phyloP scores from a whole-genome alignment of 2,888 invertebrate genomes.

The Metellina segmentata region DNA sequence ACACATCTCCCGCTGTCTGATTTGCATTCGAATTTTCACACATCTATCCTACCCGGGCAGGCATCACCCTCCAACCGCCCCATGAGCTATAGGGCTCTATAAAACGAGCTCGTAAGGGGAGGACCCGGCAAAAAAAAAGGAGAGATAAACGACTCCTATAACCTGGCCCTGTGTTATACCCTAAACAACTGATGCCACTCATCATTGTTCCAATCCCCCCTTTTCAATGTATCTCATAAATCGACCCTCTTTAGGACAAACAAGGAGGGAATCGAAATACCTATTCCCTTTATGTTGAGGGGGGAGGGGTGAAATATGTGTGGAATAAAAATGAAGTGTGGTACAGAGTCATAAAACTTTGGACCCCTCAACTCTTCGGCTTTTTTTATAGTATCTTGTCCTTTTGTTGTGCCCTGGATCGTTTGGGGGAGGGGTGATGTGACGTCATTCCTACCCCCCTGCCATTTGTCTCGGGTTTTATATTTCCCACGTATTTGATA shows the following conservation, averaged over 20 bases:
- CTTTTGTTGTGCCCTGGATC: conserved; percentile 46
- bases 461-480: background rate
- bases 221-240: conserved; percentile 57
- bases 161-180: conserved; percentile 19
- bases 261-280: background rate
- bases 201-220: conserved; percentile 2
- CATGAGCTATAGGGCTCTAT: too few relatives aligned
- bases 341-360: conserved; percentile 65
- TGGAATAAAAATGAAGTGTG: conserved; percentile 58
- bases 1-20: background rate
- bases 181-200: conserved; percentile 49
- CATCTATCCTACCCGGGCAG: background rate
- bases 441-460: conserved; percentile 40
- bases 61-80: background rate
- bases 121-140: background rate
- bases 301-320: conserved; percentile 48
- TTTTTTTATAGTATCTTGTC: conserved; percentile 36
- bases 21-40: background rate
- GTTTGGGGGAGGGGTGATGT: conserved; percentile 23
- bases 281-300: conserved; percentile 11
- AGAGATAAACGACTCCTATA: conserved; percentile 33
- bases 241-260: conserved; percentile 17
- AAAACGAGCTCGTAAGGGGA: background rate
- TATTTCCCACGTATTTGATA: background rate
- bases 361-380: conserved; percentile 16